Evolutionary conservation across 2,888 invertebrate species (phyloP), one percentile per base, ranked within the genome.

Genomic region (Drosophila kanekoi): DNA sequence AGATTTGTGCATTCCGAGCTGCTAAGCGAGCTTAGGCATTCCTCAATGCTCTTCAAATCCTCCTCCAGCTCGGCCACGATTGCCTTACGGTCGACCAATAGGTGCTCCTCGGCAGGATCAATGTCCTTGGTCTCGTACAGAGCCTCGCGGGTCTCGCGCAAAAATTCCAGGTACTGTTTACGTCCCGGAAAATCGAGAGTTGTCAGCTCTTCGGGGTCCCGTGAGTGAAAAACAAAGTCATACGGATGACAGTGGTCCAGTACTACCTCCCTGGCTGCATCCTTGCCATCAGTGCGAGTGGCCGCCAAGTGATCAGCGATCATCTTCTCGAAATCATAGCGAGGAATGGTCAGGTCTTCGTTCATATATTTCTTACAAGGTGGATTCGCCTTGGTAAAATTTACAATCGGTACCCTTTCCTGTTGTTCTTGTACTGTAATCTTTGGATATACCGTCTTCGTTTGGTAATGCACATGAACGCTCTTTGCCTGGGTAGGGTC

Each of bases 1-100:
- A 92, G 85, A 73, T 92, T 92, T 1, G 92, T 92, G 53, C 92
- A 92, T 0, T 81, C 68, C 0, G 92, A 92, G 57, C 92, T 92
- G 40, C 90, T 90, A 1, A 91, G 66, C 2, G 92, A 92, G 0
- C 82, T 90, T 0, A 91, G 73, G 49, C 92, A 92, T 6, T 89
- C 87, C 61, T 91, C 89, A n/a, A 92, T 92, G 63, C 92, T 92
- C 43, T 83, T 82, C 0, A 92, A 67, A 44, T 92, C 92, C 18
- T 91, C 90, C 35, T 91, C 82, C 0, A 92, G 76, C 2, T 92
- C 91, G 1, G 80, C 70, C 1, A 87, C 44, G 3, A 90, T 73
- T 0, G 73, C 79, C 4, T 76, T 75, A 28, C 84, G 83, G 38
- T 91, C 85, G 0, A 91, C 90, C 4, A 75, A 44, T 1, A 90